Evolutionary conservation across 2,113 vertebrate genomes (phyloP).

Genomic region (Tricholaema leucomelas): DNA sequence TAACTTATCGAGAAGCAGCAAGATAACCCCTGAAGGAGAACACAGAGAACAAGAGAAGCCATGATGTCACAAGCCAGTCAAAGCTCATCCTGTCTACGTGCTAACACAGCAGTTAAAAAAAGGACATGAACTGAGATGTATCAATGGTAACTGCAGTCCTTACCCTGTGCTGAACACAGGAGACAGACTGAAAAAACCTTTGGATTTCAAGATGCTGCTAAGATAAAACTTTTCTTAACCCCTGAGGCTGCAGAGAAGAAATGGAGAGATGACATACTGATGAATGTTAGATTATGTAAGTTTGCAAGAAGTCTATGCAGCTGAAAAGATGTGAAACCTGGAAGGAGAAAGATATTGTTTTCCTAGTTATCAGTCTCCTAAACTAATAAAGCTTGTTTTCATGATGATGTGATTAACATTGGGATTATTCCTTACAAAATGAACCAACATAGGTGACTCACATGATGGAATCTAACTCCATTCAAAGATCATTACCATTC

Average conservation of each 20-base stretch:
- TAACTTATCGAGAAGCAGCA: slow-evolving; percentile 92
- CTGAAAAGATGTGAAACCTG: not conserved
- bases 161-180: not conserved
- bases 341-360: not conserved
- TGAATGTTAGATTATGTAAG: not conserved
- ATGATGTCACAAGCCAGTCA: not conserved
- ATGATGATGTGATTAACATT: not conserved
- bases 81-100: not conserved
- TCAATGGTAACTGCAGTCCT: not conserved
- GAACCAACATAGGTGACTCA: not conserved
- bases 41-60: not conserved
- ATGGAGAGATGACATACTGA: not conserved
- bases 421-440: not conserved
- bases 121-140: not conserved
- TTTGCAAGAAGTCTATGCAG: not conserved
- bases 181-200: not conserved
- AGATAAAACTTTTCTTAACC: not conserved
- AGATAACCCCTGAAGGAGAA: slow-evolving; percentile 87
- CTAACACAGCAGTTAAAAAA: not conserved
- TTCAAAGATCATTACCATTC: not conserved
- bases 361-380: not conserved
- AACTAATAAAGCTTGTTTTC: not conserved
- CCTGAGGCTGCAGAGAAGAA: not conserved
- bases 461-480: not conserved
- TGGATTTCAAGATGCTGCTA: not conserved